These are phyloP conservation scores for Lophotis ruficrista DNA, from an alignment of 2,113 vertebrate genomes.

Conservation along the genomic window DNA sequence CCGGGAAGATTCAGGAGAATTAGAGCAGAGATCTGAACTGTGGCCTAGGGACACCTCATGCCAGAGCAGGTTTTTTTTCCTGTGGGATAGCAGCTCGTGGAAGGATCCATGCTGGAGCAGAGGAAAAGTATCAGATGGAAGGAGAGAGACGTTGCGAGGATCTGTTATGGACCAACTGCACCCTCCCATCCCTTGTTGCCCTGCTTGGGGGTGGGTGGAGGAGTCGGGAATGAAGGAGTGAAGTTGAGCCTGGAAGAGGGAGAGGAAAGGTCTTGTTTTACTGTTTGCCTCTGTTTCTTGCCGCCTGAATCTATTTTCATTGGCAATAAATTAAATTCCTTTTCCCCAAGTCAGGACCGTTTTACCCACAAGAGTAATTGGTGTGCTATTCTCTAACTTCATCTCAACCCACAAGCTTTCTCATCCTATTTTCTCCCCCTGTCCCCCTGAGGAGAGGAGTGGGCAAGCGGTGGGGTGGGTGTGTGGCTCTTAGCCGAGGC, in stretches of 20 bases:
- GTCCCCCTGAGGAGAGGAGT: not conserved
- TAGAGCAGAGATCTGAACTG: not conserved
- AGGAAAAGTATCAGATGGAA: not conserved
- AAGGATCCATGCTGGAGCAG: not conserved
- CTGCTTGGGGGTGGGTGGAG: too few relatives aligned
- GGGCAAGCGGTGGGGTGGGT: not conserved
- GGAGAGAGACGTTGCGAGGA: not conserved
- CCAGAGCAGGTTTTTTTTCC: not conserved
- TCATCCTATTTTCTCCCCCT: not conserved
- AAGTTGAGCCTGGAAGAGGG: not conserved
- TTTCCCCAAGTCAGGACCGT: not conserved
- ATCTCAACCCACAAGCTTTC: not conserved
- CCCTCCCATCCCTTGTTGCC: not conserved
- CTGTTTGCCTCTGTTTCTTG: not conserved
- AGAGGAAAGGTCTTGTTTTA: not conserved
- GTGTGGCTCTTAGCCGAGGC: not conserved
- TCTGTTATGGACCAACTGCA: not conserved
- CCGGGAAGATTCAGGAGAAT: not conserved
- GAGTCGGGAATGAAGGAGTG: not conserved
- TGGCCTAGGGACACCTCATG: not conserved
- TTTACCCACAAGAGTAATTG: not conserved
- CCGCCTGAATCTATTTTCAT: not conserved
- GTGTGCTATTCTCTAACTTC: not conserved
- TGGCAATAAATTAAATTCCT: not conserved
- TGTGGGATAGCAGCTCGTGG: not conserved